Conservation (phyloP, 2,888 invertebrate genomes). For the Congeria kusceri region DNA sequence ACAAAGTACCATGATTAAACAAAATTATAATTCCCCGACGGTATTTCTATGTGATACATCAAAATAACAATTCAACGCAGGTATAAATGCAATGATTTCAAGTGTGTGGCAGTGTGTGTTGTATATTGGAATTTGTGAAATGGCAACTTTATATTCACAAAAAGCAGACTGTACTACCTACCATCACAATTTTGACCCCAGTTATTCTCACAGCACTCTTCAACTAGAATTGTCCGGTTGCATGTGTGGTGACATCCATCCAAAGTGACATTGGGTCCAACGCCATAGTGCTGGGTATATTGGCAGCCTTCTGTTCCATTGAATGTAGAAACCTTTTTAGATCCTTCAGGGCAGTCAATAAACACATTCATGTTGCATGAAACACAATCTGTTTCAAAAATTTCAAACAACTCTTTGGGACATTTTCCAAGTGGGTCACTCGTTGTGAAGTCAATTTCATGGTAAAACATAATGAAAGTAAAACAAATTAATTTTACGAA, state of each 20-base stretch:
- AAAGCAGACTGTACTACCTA: too few relatives aligned
- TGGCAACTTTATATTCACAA: too few relatives aligned
- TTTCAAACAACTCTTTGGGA: constrained; percentile 3
- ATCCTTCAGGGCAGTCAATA: constrained; percentile 36
- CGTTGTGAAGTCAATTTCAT: too few relatives aligned
- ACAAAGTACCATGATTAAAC: too few relatives aligned
- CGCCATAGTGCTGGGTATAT: constrained; percentile 30
- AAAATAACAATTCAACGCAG: too few relatives aligned
- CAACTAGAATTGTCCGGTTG: constrained; percentile 22
- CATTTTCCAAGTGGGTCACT: constrained; percentile 6
- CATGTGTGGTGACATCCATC: constrained; percentile 71
- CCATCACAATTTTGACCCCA: constrained; percentile 77
- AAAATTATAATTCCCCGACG: too few relatives aligned
- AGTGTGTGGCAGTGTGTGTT: too few relatives aligned
- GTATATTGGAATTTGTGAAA: too few relatives aligned
- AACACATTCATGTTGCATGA: constrained; percentile 44
- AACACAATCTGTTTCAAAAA: constrained; percentile 38
- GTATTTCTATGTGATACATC: too few relatives aligned
- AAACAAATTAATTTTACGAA: too few relatives aligned
- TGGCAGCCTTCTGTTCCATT: constrained; percentile 37
- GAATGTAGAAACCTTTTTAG: constrained; percentile 29
- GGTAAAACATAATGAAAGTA: too few relatives aligned
- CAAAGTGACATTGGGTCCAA: constrained; percentile 23
- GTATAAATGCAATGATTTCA: too few relatives aligned
- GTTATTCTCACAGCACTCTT: constrained; percentile 72